Base-by-base conservation (phyloP, 2,797 vertebrate species). In the Denticeps clupeoides region DNA sequence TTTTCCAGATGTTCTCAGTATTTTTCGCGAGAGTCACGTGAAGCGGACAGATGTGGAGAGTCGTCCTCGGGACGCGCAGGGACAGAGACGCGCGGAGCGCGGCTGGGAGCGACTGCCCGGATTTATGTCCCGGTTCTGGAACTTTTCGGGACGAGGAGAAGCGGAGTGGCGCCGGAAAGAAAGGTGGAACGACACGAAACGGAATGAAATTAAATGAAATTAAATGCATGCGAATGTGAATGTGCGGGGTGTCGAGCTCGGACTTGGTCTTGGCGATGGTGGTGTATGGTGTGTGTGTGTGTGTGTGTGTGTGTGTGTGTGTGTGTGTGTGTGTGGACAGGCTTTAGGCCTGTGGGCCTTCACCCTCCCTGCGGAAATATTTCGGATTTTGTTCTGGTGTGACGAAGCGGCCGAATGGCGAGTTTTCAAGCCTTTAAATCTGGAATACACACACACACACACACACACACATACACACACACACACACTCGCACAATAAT, bases 1-100 rank as follows among this genome's bases (percentile, higher is more conserved):
- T 83, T 81, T 77, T 78, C 78, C 85, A 87, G 82, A 86, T 88
- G 87, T 66, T 55, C 55, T 83, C 77, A 33, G 65, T 68, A 72
- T 71, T 82, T 82, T 80, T 74, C 71, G 67, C 73, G 63, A 80
- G 77, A 44, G 82, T 87, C 84, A 86, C 79, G 77, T 86, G 85
- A 77, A 78, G 32, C 3, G 68, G 85, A 78, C 83, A 89, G 84
- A 86, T 86, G 83, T 84, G 60, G 55, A 77, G 72, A 62, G 74
- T n/a, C n/a, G n/a, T n/a, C n/a, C n/a, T n/a, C n/a, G n/a, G n/a
- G n/a, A n/a, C n/a, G n/a, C n/a, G n/a, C n/a, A n/a, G n/a, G n/a
- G n/a, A n/a, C n/a, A n/a, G n/a, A n/a, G n/a, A n/a, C n/a, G n/a
- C n/a, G n/a, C n/a, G n/a, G n/a, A n/a, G n/a, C n/a, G n/a, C n/a